These are phyloP conservation scores for Pseudococcus viburni DNA, from an alignment of 2,888 invertebrate genomes.

Conservation along the genomic window DNA sequence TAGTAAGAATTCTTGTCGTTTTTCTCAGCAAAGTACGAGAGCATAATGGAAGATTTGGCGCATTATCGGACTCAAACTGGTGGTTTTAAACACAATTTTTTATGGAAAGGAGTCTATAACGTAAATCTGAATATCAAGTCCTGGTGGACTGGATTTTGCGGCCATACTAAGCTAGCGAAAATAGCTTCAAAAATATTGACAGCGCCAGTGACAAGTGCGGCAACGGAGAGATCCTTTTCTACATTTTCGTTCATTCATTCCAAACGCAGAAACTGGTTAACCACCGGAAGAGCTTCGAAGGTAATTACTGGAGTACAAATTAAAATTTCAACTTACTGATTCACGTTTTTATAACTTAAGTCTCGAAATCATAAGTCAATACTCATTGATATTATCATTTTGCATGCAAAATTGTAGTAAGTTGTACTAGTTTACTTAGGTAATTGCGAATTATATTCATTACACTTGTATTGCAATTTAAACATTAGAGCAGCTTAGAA, in stretches of 20 bases:
- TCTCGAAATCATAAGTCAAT: too few relatives aligned
- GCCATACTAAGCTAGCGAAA: background rate
- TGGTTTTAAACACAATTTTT: background rate
- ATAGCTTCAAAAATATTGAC: background rate
- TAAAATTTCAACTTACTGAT: background rate
- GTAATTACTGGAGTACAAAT: too few relatives aligned
- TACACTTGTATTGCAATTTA: too few relatives aligned
- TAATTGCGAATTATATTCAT: too few relatives aligned
- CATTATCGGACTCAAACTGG: background rate
- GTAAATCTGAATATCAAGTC: background rate
- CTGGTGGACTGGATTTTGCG: background rate
- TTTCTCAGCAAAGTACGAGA: background rate
- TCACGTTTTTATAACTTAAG: background rate
- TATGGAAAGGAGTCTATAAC: background rate
- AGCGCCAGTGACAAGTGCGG: slow-evolving; percentile 28
- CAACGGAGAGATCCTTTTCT: slow-evolving; percentile 23
- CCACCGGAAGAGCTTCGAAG: background rate
- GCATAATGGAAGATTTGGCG: background rate
- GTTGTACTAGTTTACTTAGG: too few relatives aligned
- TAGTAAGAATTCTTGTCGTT: too few relatives aligned
- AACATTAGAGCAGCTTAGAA: too few relatives aligned
- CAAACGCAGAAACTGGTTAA: background rate
- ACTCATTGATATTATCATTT: too few relatives aligned
- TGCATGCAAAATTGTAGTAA: too few relatives aligned
- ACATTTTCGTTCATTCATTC: slow-evolving; percentile 25